phyloP scores from a whole-genome alignment of 2,888 invertebrate species.

The Anoplius nigerrimus region DNA sequence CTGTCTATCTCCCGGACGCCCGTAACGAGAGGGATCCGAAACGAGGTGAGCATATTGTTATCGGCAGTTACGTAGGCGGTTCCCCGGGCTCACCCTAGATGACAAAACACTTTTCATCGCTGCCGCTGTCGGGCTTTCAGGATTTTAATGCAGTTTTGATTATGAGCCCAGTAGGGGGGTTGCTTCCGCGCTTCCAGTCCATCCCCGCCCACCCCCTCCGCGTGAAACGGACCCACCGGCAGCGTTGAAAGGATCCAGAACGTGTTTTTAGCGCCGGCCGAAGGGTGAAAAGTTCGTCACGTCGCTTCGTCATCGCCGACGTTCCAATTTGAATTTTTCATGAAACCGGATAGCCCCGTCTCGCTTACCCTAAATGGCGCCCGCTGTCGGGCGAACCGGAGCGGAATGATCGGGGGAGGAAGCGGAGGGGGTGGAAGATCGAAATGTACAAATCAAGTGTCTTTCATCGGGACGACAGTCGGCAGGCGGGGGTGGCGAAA shows the following conservation, averaged over 20 bases:
- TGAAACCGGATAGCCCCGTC: slow-evolving; percentile 18
- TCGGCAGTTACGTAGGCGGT: slow-evolving; percentile 28
- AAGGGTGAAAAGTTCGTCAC: slow-evolving; percentile 27
- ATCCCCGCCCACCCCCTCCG: slow-evolving; percentile 8
- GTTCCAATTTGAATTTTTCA: slow-evolving; percentile 47
- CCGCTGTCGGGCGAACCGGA: not conserved
- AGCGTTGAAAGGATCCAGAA: slow-evolving; percentile 20
- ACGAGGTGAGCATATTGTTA: slow-evolving; percentile 59
- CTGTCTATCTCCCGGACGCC: not conserved
- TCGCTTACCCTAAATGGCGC: slow-evolving; percentile 1
- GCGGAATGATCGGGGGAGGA: not conserved
- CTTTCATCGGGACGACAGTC: not conserved
- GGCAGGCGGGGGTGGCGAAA: not conserved
- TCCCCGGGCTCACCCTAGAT: slow-evolving; percentile 49
- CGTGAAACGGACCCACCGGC: slow-evolving; percentile 40
- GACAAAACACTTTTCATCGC: slow-evolving; percentile 64
- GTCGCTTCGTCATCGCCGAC: slow-evolving; percentile 38
- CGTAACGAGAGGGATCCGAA: slow-evolving; percentile 41
- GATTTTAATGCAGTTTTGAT: slow-evolving; percentile 64
- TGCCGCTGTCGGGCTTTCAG: slow-evolving; percentile 53
- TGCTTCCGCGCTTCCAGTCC: not conserved
- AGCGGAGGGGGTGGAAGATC: not conserved
- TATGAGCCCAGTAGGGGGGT: slow-evolving; percentile 41
- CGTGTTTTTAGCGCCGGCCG: slow-evolving; percentile 23
- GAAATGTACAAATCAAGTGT: not conserved